A percentile compares a stretch with the other conserved stretches of the same genome.
These are phyloP conservation scores for Lytechinus variegatus DNA, from an alignment of 35 echinoderm and acorn worm species.

Conservation along the genomic window DNA sequence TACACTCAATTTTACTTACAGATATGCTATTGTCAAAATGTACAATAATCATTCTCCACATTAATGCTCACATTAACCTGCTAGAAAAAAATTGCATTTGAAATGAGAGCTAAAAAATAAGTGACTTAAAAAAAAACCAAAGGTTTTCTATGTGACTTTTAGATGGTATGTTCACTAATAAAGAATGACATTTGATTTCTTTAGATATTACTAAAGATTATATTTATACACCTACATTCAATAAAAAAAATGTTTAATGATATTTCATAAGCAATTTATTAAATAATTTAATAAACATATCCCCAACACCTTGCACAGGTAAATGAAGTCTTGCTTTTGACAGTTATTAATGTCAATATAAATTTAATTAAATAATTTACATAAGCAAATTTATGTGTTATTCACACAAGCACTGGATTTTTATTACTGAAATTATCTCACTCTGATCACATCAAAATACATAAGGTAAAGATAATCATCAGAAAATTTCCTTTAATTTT, in stretches of 20 bases:
- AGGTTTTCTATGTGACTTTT: background rate
- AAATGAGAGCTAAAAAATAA: background rate
- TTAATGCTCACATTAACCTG: background rate
- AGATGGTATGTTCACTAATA: background rate
- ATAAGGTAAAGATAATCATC: background rate
- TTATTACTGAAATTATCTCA: background rate
- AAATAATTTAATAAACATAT: too few species aligned
- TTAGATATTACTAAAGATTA: too few species aligned
- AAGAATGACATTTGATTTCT: too few species aligned
- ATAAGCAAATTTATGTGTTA: too few species aligned
- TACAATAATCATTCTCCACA: background rate
- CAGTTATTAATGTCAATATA: background rate
- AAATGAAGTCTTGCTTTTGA: background rate
- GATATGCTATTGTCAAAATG: background rate
- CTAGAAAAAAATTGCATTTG: background rate
- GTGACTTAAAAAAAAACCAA: background rate
- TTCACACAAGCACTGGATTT: too few species aligned
- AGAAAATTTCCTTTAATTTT: background rate
- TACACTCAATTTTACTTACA: background rate
- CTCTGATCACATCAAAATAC: background rate
- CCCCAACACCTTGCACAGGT: too few species aligned
- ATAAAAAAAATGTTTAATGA: too few species aligned
- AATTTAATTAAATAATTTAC: background rate
- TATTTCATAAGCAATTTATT: too few species aligned
- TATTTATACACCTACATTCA: too few species aligned